Base-by-base conservation (phyloP, 1,140 invertebrate genomes). In the Muscidifurax raptorellus region DNA sequence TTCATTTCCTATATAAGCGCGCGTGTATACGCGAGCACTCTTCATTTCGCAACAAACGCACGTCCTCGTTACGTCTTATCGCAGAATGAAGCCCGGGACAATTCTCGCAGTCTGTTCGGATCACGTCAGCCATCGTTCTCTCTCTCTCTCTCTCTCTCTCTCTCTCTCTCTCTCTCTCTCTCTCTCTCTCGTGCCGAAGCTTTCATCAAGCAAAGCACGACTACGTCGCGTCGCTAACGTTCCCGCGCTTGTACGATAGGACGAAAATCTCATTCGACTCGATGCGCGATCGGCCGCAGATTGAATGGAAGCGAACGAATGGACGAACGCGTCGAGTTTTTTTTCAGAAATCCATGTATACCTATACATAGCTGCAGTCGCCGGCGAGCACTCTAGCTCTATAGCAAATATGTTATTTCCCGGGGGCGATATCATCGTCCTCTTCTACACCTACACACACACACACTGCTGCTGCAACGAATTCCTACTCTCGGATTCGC, bases 361-460 rank as follows among this genome's bases (percentile, higher is more conserved):
- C 66, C 10, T 72, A 72, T 69, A 28, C 83, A 80, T 74, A 66
- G 83, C 72, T 67, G 71, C 83, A 52, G 78, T 69, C 52, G 76
- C 71, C 44, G n/a, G 52, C 40, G 44, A 64, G 27, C 15, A 4
- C 27, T 40, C 36, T 40, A 40, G 47, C 66, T 80, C 76, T 78
- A 40, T 15, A 10, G 87, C 86, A 88, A 89, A 88, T 88, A 87
- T 82, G 82, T 87, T 88, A 87, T 86, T 85, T 88, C 87, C 86
- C 86, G 22, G 74, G 82, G 82, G 88, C 74, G 78, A 86, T 80
- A 86, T 85, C 75, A 80, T 85, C 69, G 81, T 71, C 76, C 81
- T 74, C 83, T 76, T 59, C 6, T 44, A 66, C 59, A 18, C 28
- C 27, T 36, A 7, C 47, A 22, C 52, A 4, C 15, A 13, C 13